phyloP scores from a whole-genome alignment of 2,113 vertebrate species.

The Dromaius novaehollandiae region DNA sequence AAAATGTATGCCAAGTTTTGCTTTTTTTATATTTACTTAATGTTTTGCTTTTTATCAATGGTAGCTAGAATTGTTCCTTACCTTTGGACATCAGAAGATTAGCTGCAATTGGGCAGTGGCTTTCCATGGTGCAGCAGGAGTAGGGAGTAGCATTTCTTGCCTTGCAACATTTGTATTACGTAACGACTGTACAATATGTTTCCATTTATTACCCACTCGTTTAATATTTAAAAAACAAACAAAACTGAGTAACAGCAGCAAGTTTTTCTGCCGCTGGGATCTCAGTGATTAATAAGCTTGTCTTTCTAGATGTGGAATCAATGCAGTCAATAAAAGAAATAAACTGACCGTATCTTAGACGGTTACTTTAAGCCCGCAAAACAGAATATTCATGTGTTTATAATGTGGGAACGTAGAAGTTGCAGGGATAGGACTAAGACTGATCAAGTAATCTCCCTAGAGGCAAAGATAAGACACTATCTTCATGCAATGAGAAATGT shows the following conservation, averaged over 20 bases:
- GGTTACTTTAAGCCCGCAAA: background rate
- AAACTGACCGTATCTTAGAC: rapidly evolving
- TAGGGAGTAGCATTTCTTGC: background rate
- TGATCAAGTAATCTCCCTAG: background rate
- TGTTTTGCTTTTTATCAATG: background rate
- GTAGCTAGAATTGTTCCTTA: background rate
- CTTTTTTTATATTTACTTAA: background rate
- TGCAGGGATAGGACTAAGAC: background rate
- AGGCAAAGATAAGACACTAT: background rate
- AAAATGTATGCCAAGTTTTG: background rate
- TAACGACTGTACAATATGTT: background rate
- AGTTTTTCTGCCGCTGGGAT: rapidly evolving
- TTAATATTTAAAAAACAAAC: background rate
- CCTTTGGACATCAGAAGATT: background rate
- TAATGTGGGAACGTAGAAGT: background rate
- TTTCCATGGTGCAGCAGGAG: background rate
- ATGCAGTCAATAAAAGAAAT: background rate
- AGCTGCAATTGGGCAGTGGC: background rate
- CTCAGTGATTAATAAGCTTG: background rate
- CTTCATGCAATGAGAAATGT: rapidly evolving
- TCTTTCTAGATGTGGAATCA: background rate
- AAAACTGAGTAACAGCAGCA: background rate
- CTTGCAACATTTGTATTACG: background rate
- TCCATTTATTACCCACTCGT: background rate
- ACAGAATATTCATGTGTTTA: background rate